phyloP scores from a whole-genome alignment of 64 coral and sea anemone genomes.

The Platygyra sinensis region DNA sequence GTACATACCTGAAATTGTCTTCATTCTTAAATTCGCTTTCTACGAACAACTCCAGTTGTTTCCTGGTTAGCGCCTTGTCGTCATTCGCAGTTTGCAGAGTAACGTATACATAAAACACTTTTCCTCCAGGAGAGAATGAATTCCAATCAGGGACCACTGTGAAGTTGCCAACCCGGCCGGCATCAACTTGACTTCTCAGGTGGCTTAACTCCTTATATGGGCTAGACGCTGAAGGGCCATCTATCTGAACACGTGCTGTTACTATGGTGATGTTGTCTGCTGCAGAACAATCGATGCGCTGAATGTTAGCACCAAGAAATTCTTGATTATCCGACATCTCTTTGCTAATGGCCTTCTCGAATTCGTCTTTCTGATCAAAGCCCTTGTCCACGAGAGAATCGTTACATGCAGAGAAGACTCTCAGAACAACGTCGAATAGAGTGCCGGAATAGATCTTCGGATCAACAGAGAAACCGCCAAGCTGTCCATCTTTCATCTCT shows the following conservation, averaged over 20 bases:
- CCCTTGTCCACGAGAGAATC: slow-evolving; percentile 2
- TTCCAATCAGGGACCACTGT: slow-evolving; percentile 20
- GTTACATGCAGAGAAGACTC: background rate
- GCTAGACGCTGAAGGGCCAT: background rate
- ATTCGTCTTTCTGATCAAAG: background rate
- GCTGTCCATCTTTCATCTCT: slow-evolving; percentile 11
- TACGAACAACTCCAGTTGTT: background rate
- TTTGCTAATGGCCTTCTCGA: background rate
- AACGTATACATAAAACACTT: background rate
- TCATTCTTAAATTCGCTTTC: background rate
- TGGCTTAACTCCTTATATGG: background rate
- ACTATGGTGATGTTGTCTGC: slow-evolving; percentile 12
- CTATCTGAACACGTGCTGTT: slow-evolving; percentile 14
- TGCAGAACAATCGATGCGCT: background rate
- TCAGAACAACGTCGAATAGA: background rate
- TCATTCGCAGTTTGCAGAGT: background rate
- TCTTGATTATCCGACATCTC: background rate
- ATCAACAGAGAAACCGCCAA: slow-evolving; percentile 9
- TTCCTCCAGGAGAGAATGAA: slow-evolving; percentile 29
- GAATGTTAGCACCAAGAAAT: background rate
- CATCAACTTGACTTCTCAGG: slow-evolving; percentile 5
- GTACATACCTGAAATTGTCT: slow-evolving; percentile 1
- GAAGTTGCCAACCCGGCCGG: slow-evolving; percentile 2
- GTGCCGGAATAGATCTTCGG: background rate
- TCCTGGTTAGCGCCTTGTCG: background rate